A percentile compares a stretch with the other conserved stretches of the same genome.
phyloP scores from a whole-genome alignment of 1,140 invertebrate genomes.

The Drosophila kurseongensis region DNA sequence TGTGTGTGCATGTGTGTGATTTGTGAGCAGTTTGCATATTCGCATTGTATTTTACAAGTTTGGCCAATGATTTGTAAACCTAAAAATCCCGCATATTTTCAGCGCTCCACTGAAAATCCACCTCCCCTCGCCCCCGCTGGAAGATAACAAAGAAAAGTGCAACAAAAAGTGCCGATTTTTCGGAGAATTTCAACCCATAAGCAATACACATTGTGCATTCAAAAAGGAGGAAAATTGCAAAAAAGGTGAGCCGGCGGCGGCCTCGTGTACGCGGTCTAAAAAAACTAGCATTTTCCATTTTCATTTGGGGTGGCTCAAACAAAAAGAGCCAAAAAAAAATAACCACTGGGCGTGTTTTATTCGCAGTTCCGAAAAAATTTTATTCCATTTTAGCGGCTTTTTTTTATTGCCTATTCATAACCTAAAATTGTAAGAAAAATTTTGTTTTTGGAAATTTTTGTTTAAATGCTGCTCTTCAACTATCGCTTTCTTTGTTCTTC shows the following conservation, averaged over 20 bases:
- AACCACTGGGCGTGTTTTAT: conserved; percentile 24
- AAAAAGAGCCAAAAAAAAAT: background rate
- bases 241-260: conserved; percentile 36
- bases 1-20: conserved; percentile 29
- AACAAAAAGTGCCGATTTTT: conserved; percentile 31
- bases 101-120: conserved; percentile 33
- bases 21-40: conserved; percentile 30
- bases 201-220: conserved; percentile 46
- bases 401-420: conserved; percentile 55
- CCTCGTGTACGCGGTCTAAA: conserved; percentile 36
- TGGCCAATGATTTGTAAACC: conserved; percentile 10
- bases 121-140: conserved; percentile 13
- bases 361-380: background rate
- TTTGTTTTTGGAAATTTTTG: conserved; percentile 74
- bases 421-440: conserved; percentile 57
- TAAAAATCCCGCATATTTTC: conserved; percentile 20
- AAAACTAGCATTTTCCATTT: conserved; percentile 41
- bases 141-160: conserved; percentile 32
- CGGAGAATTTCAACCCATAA: conserved; percentile 35
- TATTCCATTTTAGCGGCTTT: conserved; percentile 62
- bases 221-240: conserved; percentile 20
- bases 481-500: conserved; percentile 64
- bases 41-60: conserved; percentile 12
- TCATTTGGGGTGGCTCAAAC: conserved; percentile 30
- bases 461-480: conserved; percentile 65